Evolutionary conservation across 2,888 invertebrate species (phyloP).

Genomic region (Drosophila formosana): DNA sequence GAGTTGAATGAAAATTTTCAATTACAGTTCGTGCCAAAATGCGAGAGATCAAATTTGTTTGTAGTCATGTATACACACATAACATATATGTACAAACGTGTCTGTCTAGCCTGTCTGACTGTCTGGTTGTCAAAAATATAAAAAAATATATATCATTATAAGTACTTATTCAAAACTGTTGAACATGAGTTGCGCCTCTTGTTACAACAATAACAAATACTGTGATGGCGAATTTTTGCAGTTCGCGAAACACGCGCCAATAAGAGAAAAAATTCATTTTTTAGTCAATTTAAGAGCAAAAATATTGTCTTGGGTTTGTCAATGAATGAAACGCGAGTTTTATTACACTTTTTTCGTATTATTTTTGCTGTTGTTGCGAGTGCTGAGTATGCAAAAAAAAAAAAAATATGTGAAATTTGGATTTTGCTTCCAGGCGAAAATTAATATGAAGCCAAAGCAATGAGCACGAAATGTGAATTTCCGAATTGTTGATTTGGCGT

Average conservation of each 20-base stretch:
- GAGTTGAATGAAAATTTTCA: constrained; percentile 65
- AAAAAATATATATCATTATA: constrained; percentile 27
- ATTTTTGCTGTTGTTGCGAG: constrained; percentile 28
- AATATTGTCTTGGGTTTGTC: constrained; percentile 49
- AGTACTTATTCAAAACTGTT: constrained; percentile 74
- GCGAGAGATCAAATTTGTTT: constrained; percentile 72
- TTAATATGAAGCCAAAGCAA: constrained; percentile 63
- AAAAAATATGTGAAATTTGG: constrained; percentile 21
- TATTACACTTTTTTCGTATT: constrained; percentile 41
- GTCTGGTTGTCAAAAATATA: constrained; percentile 34
- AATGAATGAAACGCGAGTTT: constrained; percentile 70
- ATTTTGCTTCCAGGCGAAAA: constrained; percentile 50
- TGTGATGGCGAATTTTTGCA: constrained; percentile 31
- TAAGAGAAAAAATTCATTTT: constrained; percentile 30
- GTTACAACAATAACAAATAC: constrained; percentile 57
- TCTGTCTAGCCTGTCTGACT: constrained; percentile 37
- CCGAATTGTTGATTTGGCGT: constrained; percentile 71
- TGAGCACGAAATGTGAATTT: constrained; percentile 66
- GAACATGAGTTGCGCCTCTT: constrained; percentile 71
- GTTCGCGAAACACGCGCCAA: constrained; percentile 66
- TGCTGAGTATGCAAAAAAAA: constrained; percentile 59
- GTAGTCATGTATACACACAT: constrained; percentile 49
- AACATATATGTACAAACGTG: constrained; percentile 36
- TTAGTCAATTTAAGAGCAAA: constrained; percentile 33
- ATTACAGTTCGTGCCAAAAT: constrained; percentile 81